Base-by-base conservation (phyloP, 1,140 invertebrate genomes). In the Drosophila dunni region DNA sequence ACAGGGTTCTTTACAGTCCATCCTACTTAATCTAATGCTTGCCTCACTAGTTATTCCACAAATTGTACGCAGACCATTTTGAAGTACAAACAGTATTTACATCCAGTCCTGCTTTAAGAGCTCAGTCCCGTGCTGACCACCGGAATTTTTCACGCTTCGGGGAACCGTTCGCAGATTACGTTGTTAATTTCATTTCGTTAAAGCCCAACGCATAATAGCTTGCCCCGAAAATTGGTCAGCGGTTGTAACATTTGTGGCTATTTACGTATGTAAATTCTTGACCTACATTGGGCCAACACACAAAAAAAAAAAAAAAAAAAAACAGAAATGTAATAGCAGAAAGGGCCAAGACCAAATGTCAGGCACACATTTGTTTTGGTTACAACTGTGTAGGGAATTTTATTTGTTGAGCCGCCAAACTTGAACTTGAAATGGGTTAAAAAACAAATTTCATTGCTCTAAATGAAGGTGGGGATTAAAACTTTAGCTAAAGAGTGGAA, bases 241-340 rank as follows among this genome's bases (percentile, higher is more conserved):
- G 44, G 15, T 56, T 57, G 40, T 38, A 63, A 46, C 34, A 70
- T 70, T 63, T 48, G 50, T 20, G n/a, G 42, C 50, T 64, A 71
- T 64, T 64, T 71, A 65, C 53, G 68, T 65, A 70, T 70, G 67
- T 63, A 56, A 70, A 70, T 65, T 56, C 61, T 57, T 71, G 68
- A 71, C 68, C 68, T 71, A 71, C 68, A 71, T 71, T 40, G 15
- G n/a, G 42, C 54, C 6, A 36, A 46, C 17, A 20, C 17, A 61
- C 45, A 13, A 33, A n/a, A 9, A 56, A 40, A 29, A 29, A 5
- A 29, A 29, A 29, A 29, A 5, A 5, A 40, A 29, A 29, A 5
- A 29, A 29, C 3, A 29, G 0, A 5, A 29, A 29, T 29, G 24
- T 29, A 5, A 29, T 5, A 29, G 24, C 24, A 29, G 24, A 29